Conservation (phyloP, 2,113 vertebrate genomes). For the Marcusenius ussheri region DNA sequence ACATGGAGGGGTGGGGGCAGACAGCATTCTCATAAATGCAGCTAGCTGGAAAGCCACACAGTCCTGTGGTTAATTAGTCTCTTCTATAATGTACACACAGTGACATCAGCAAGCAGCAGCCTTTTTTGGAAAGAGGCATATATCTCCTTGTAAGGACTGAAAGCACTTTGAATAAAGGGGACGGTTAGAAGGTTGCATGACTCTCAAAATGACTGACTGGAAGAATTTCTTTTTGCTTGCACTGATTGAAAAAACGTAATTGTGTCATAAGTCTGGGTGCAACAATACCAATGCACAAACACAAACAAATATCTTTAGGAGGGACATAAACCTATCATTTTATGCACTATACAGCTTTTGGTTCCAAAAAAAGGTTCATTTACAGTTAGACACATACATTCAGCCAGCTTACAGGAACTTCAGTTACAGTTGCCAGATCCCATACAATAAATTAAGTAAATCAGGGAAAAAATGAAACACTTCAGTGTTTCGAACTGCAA, state of each 20-base stretch:
- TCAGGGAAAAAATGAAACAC: neutral
- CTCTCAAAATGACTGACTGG: neutral
- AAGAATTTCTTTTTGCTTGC: neutral
- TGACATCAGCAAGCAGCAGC: conserved; percentile 51
- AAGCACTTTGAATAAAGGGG: conserved; percentile 28
- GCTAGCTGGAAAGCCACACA: neutral
- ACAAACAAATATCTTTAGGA: neutral
- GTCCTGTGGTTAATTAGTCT: neutral
- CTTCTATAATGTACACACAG: conserved; percentile 25
- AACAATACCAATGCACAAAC: neutral
- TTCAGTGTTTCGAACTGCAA: neutral
- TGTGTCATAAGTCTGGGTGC: neutral
- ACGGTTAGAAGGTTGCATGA: neutral
- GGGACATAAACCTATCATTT: neutral
- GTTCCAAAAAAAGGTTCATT: neutral
- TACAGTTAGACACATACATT: neutral
- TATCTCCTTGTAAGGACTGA: conserved; percentile 58
- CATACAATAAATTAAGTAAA: neutral
- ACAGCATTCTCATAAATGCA: neutral
- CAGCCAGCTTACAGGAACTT: neutral
- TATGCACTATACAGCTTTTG: neutral
- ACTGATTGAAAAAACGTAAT: neutral
- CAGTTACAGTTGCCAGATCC: neutral
- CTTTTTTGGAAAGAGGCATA: conserved; percentile 41
- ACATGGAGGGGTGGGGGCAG: conserved; percentile 49